phyloP scores from a whole-genome alignment of 2,797 vertebrate genomes.

The Anabacerthia variegaticeps region DNA sequence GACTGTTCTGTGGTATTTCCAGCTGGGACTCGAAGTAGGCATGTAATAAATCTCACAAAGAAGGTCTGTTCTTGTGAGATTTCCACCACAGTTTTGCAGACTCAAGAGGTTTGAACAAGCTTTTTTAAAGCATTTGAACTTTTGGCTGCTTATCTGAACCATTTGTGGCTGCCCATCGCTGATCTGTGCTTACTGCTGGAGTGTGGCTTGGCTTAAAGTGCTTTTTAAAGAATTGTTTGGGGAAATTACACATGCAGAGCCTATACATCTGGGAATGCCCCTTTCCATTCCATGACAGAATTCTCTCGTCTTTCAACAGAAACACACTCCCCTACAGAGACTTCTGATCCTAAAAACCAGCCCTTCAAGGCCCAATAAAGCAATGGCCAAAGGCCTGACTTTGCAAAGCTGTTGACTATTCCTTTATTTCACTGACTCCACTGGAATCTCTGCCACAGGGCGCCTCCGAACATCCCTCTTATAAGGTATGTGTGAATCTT shows the following conservation, averaged over 20 bases:
- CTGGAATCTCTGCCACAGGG: neutral
- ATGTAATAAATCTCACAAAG: conserved; percentile 71
- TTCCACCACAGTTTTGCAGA: conserved; percentile 50
- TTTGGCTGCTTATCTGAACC: conserved; percentile 52
- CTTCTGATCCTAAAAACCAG: neutral
- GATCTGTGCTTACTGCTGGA: conserved; percentile 30
- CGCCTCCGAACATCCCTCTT: accelerated
- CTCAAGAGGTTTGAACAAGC: conserved; percentile 46
- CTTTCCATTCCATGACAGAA: neutral
- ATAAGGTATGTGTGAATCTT: neutral
- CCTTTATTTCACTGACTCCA: neutral
- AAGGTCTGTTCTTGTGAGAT: conserved; percentile 64
- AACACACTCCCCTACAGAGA: neutral
- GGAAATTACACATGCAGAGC: neutral
- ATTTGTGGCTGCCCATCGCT: conserved; percentile 23
- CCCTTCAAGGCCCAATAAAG: neutral
- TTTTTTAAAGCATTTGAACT: conserved; percentile 51
- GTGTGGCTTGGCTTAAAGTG: conserved; percentile 16
- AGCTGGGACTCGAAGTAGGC: conserved; percentile 55
- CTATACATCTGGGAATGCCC: neutral
- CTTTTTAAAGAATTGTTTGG: neutral
- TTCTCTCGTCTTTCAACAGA: neutral
- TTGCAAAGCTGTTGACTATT: neutral
- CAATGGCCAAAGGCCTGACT: neutral
- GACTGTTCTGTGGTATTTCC: conserved; percentile 65